phyloP scores from a whole-genome alignment of 2,113 vertebrate species.

The Sphyrna mokarran region DNA sequence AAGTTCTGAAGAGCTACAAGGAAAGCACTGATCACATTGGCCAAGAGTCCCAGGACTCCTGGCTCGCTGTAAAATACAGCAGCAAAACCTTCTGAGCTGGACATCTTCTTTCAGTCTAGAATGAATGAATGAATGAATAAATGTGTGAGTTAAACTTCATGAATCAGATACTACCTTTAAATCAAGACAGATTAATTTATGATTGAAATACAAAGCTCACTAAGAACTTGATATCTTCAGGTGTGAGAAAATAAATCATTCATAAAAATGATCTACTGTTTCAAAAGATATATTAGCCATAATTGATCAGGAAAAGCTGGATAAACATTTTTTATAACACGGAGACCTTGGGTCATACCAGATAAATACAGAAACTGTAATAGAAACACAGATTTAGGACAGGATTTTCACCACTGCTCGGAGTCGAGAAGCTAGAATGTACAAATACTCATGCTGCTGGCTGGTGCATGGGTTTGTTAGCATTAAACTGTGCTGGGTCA shows the following conservation, averaged over 20 bases:
- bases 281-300: background rate
- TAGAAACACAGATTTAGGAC: background rate
- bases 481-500: background rate
- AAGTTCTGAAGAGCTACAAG: slow-evolving; percentile 78
- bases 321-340: background rate
- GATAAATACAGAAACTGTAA: background rate
- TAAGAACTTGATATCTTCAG: background rate
- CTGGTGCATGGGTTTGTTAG: background rate
- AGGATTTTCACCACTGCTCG: background rate
- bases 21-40: slow-evolving; percentile 79
- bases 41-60: slow-evolving; percentile 70
- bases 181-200: background rate
- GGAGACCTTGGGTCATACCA: background rate
- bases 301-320: background rate
- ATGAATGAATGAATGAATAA: background rate
- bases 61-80: slow-evolving; percentile 83
- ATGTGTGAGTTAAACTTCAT: background rate
- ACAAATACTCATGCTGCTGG: too few relatives aligned
- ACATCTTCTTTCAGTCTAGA: slow-evolving; percentile 49
- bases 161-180: background rate
- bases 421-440: background rate
- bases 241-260: background rate
- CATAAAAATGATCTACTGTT: background rate
- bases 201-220: background rate
- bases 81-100: slow-evolving; percentile 61